These are phyloP conservation scores for Lithophane socia DNA, from an alignment of 2,888 invertebrate genomes.

Conservation along the genomic window DNA sequence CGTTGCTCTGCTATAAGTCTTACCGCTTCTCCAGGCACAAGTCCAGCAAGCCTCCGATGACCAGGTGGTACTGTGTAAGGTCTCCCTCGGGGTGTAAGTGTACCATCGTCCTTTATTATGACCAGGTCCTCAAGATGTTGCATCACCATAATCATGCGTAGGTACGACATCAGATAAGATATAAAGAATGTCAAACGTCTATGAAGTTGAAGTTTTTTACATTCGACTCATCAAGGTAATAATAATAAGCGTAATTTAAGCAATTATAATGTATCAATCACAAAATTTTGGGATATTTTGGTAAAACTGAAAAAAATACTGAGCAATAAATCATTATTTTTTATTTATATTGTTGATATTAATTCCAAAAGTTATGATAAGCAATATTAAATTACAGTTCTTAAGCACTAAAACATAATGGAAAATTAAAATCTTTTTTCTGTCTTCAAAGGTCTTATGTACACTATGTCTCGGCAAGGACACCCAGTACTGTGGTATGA, in stretches of 20 bases:
- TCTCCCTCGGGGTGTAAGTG: constrained; percentile 24
- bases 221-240: neutral
- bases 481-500: constrained; percentile 33
- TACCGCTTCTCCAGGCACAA: constrained; percentile 31
- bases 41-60: constrained; percentile 44
- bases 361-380: neutral
- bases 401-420: neutral
- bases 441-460: constrained; percentile 55
- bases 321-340: neutral
- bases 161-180: neutral
- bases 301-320: neutral
- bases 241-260: neutral
- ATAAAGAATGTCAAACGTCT: neutral
- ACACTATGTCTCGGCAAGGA: constrained; percentile 43
- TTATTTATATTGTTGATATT: neutral
- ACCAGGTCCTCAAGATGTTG: constrained; percentile 15
- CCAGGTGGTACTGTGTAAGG: constrained; percentile 38
- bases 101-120: constrained; percentile 30
- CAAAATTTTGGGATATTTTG: too few relatives aligned
- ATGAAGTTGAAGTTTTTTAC: neutral
- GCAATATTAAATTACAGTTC: neutral
- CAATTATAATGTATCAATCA: neutral
- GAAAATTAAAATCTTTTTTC: neutral
- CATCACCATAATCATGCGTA: constrained; percentile 28
- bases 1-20: constrained; percentile 35